These are phyloP conservation scores for Phthorimaea operculella DNA, from an alignment of 1,140 invertebrate genomes.

Conservation along the genomic window DNA sequence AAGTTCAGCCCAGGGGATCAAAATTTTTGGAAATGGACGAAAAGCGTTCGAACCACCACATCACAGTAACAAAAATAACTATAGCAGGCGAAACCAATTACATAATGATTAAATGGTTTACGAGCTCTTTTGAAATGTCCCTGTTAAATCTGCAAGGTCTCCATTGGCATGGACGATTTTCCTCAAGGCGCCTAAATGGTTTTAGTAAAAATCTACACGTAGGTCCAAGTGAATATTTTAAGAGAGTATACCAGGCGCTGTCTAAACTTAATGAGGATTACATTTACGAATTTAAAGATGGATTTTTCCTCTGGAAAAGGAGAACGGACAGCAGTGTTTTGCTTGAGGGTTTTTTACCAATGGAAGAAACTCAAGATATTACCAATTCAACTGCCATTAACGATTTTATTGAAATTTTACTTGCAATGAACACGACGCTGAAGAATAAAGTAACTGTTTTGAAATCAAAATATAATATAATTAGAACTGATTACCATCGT, in stretches of 20 bases:
- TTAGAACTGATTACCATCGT: slow-evolving; percentile 37
- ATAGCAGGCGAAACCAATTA: slow-evolving; percentile 26
- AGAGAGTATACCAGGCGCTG: slow-evolving; percentile 23
- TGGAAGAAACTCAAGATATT: slow-evolving; percentile 29
- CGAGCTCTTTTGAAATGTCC: slow-evolving; percentile 41
- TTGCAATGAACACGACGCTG: slow-evolving; percentile 32
- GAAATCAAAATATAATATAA: slow-evolving; percentile 24
- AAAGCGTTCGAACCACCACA: too few species aligned
- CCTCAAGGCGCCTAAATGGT: slow-evolving; percentile 30
- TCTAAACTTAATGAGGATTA: slow-evolving; percentile 37
- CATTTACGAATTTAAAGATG: slow-evolving; percentile 44
- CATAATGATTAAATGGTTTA: slow-evolving; percentile 40
- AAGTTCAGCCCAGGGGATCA: too few species aligned
- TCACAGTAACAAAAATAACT: slow-evolving; percentile 39
- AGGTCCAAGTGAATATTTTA: slow-evolving; percentile 31
- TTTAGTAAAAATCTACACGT: slow-evolving; percentile 46
- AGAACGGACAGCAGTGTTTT: slow-evolving; percentile 30
- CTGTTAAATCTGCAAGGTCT: slow-evolving; percentile 30
- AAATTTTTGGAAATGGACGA: too few species aligned
- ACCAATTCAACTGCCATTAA: slow-evolving; percentile 10
- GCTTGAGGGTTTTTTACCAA: slow-evolving; percentile 46
- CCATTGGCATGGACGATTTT: slow-evolving; percentile 49
- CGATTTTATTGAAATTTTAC: slow-evolving; percentile 31
- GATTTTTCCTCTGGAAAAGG: slow-evolving; percentile 52
- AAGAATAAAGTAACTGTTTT: slow-evolving; percentile 26